Evolutionary conservation across 2,888 invertebrate genomes (phyloP).

Genomic region (Incurvaria masculella): DNA sequence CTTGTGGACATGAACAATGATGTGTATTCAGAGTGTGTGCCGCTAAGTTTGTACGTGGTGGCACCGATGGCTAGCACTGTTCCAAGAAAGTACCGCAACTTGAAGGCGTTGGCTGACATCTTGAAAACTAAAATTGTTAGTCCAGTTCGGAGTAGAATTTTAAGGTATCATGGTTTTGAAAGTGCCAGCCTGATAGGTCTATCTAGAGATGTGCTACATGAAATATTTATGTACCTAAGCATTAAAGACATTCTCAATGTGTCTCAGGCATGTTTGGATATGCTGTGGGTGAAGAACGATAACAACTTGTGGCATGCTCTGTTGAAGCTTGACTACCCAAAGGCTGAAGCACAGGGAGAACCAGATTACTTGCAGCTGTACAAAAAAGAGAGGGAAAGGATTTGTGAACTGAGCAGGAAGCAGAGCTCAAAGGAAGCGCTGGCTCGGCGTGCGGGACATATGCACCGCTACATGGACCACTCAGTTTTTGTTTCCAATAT

Average conservation of each 20-base stretch:
- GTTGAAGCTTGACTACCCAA: conserved; percentile 32
- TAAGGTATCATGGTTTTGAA: conserved; percentile 41
- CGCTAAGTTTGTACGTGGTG: conserved; percentile 37
- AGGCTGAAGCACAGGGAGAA: conserved; percentile 16
- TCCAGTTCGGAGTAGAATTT: conserved; percentile 53
- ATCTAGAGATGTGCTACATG: conserved; percentile 39
- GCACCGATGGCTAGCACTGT: conserved; percentile 32
- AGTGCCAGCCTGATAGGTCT: conserved; percentile 45
- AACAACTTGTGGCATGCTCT: conserved; percentile 37
- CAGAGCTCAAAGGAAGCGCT: too few species aligned
- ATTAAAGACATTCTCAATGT: conserved; percentile 29
- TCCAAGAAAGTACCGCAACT: conserved; percentile 36
- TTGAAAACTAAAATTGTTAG: conserved; percentile 54
- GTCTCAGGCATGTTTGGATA: conserved; percentile 30
- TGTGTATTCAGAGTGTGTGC: conserved; percentile 40
- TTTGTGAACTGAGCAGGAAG: too few species aligned
- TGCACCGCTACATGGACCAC: conserved; percentile 38
- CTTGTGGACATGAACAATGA: conserved; percentile 31
- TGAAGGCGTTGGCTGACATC: conserved; percentile 43
- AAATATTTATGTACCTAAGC: conserved; percentile 29
- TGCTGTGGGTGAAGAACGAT: conserved; percentile 27
- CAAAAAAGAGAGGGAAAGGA: conserved; percentile 18
- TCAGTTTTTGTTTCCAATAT: conserved; percentile 36
- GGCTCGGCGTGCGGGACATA: too few species aligned
- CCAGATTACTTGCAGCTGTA: conserved; percentile 32